Evolutionary conservation across 1,140 invertebrate genomes (phyloP).

Genomic region (Diprion similis): DNA sequence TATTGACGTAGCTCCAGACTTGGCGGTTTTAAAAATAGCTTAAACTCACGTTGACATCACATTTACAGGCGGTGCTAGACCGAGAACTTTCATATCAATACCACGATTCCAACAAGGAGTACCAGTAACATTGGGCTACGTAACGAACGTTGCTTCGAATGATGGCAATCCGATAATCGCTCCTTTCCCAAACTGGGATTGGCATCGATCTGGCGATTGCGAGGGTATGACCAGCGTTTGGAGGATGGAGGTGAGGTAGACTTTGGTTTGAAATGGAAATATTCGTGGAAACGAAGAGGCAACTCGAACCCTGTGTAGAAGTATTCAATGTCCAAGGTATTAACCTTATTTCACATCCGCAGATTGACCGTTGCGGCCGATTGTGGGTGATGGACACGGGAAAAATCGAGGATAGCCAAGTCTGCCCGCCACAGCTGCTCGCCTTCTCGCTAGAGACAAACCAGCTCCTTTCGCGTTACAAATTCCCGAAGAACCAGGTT

Average conservation of each 20-base stretch:
- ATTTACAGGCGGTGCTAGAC: constrained; percentile 25
- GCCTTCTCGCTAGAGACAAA: constrained; percentile 68
- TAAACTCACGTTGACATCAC: background rate
- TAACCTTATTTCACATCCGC: constrained; percentile 24
- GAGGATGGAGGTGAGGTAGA: constrained; percentile 60
- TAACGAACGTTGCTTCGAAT: constrained; percentile 57
- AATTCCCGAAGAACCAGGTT: constrained; percentile 60
- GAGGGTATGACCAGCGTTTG: constrained; percentile 62
- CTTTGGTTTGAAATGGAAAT: constrained; percentile 14
- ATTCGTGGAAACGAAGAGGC: background rate
- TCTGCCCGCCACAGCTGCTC: constrained; percentile 69
- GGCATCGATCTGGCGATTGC: constrained; percentile 54
- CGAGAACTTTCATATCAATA: constrained; percentile 69
- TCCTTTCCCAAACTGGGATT: constrained; percentile 64
- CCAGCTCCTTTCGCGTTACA: constrained; percentile 63
- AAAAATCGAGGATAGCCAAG: constrained; percentile 52
- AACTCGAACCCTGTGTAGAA: no score
- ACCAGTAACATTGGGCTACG: constrained; percentile 71
- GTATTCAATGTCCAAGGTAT: background rate
- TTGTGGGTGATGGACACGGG: constrained; percentile 75
- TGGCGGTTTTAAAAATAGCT: no score
- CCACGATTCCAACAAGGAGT: constrained; percentile 76
- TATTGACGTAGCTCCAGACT: no score
- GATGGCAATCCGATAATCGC: constrained; percentile 61
- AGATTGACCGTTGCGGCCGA: constrained; percentile 71